Conservation (phyloP, 1,140 invertebrate species). For the Solen grandis region DNA sequence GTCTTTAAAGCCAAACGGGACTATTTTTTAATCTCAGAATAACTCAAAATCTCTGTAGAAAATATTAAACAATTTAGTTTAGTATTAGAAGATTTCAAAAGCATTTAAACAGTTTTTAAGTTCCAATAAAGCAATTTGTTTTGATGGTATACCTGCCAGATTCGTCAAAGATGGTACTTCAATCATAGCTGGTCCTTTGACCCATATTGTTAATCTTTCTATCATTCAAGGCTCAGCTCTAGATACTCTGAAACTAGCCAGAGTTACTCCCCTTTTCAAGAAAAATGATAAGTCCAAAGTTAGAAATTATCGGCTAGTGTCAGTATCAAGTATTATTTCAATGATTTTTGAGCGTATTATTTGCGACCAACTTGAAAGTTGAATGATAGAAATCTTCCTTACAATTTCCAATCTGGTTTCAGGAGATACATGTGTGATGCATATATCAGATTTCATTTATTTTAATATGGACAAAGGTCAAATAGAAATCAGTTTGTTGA, state of each 20-base stretch:
- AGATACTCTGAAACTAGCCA: constrained; percentile 7
- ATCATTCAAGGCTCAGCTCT: not conserved
- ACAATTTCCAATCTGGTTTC: too few species aligned
- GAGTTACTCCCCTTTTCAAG: too few species aligned
- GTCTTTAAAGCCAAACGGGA: constrained; percentile 4
- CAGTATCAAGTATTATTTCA: too few species aligned
- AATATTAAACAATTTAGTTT: constrained; percentile 20
- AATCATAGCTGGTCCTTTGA: constrained; percentile 19
- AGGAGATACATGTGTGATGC: too few species aligned
- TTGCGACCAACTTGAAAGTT: too few species aligned
- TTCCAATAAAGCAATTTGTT: constrained; percentile 26
- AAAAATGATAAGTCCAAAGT: too few species aligned
- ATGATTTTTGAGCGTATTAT: too few species aligned
- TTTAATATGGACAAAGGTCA: too few species aligned
- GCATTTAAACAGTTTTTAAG: constrained; percentile 32
- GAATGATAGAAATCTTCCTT: too few species aligned
- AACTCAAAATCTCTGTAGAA: constrained; percentile 37
- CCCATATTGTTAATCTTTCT: constrained; percentile 33
- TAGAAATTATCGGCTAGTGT: too few species aligned
- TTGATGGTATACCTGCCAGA: constrained; percentile 31
- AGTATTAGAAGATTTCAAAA: constrained; percentile 41
- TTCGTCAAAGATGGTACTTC: constrained; percentile 26
- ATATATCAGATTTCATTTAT: too few species aligned
- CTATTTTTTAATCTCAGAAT: constrained; percentile 14
- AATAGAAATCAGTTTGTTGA: too few species aligned